Evolutionary conservation across 2,113 vertebrate genomes (phyloP).

Genomic region (Seriola quinqueradiata): DNA sequence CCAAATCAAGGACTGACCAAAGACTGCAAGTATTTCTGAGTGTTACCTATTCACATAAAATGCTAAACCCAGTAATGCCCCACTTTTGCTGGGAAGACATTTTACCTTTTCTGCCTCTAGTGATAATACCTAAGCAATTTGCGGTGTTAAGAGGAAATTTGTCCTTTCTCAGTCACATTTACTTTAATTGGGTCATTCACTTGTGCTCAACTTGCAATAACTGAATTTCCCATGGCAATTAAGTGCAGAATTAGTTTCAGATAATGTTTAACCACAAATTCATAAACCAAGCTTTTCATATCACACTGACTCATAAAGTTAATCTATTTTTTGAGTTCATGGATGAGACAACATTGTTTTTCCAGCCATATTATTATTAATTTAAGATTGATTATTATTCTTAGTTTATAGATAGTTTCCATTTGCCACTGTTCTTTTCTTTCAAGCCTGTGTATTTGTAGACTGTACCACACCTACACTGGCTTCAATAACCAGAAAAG

Average conservation of each 20-base stretch:
- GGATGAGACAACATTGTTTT: neutral
- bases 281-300: slow-evolving; percentile 10
- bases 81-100: slow-evolving; percentile 8
- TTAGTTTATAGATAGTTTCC: neutral
- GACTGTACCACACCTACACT: slow-evolving; percentile 8
- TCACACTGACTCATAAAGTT: slow-evolving; percentile 8
- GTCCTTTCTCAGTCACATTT: slow-evolving; percentile 1
- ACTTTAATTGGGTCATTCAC: slow-evolving; percentile 40
- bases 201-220: slow-evolving; percentile 31
- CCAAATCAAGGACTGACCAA: neutral
- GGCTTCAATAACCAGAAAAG: neutral
- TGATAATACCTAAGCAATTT: slow-evolving; percentile 30
- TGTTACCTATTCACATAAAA: slow-evolving; percentile 18
- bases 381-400: slow-evolving; percentile 7
- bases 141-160: neutral
- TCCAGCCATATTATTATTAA: neutral
- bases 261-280: slow-evolving; percentile 16
- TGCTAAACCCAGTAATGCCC: neutral
- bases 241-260: slow-evolving; percentile 16
- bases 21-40: neutral
- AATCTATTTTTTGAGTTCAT: slow-evolving; percentile 7
- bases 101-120: neutral
- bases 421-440: neutral
- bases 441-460: neutral
- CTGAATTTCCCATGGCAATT: neutral